Conservation (phyloP, 2,797 vertebrate species). For the Sebastes hubbsi region DNA sequence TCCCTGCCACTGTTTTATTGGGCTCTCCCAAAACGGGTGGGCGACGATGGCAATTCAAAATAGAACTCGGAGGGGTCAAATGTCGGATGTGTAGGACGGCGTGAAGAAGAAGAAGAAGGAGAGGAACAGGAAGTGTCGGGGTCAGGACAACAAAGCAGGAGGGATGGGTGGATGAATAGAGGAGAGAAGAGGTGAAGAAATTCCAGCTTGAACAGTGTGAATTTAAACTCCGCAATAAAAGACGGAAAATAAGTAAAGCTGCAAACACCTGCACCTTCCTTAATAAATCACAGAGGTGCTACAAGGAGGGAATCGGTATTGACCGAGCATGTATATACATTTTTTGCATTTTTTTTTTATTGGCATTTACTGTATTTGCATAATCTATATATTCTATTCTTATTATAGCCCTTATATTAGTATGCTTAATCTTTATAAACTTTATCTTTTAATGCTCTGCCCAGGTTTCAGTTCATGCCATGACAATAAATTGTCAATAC, state of each 20-base stretch:
- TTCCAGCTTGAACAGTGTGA: slow-evolving; percentile 44
- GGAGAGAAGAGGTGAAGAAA: slow-evolving; percentile 1
- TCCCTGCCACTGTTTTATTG: slow-evolving; percentile 57
- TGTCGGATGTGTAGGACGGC: slow-evolving; percentile 62
- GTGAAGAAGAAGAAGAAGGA: slow-evolving; percentile 19
- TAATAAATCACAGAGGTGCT: slow-evolving; percentile 20
- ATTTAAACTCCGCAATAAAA: slow-evolving; percentile 63
- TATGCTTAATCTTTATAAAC: neutral
- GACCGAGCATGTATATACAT: neutral
- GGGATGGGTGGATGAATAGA: slow-evolving; percentile 36
- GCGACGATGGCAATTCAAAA: slow-evolving; percentile 57
- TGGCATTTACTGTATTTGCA: neutral
- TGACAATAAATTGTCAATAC: neutral
- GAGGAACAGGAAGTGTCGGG: slow-evolving; percentile 73
- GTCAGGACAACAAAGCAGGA: slow-evolving; percentile 51
- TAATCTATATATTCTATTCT: neutral
- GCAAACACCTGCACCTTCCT: slow-evolving; percentile 40
- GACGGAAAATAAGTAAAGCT: slow-evolving; percentile 17
- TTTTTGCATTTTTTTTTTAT: neutral
- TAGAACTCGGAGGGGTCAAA: slow-evolving; percentile 50
- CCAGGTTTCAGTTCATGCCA: neutral
- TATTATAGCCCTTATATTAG: neutral
- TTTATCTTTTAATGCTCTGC: no score
- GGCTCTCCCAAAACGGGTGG: slow-evolving; percentile 35
- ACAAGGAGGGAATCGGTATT: neutral